Conservation (phyloP, 2,797 vertebrate genomes). For the Sebastes trivittatus region DNA sequence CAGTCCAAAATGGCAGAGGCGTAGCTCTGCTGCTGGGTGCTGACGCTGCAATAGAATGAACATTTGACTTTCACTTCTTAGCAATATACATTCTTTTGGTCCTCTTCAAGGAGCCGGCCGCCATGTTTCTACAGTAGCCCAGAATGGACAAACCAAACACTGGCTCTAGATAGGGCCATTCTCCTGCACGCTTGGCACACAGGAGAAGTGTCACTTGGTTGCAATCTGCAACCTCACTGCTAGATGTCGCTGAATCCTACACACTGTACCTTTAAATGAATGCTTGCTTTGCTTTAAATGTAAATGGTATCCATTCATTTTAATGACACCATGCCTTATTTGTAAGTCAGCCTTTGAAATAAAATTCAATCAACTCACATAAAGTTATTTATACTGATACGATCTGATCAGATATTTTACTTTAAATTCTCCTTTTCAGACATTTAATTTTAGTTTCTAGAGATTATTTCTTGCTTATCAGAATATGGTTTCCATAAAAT, state of each 20-base stretch:
- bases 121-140: background rate
- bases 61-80: too few relatives aligned
- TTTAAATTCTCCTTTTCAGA: background rate
- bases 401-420: background rate
- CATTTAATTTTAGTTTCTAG: background rate
- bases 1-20: accelerated
- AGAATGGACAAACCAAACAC: background rate
- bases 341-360: background rate
- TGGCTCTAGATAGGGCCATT: background rate
- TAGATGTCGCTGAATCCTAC: background rate
- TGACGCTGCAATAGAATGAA: too few relatives aligned
- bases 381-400: background rate
- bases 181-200: background rate
- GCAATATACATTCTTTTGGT: too few relatives aligned
- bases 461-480: background rate
- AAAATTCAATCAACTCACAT: too few relatives aligned
- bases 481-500: background rate
- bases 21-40: too few relatives aligned
- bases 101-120: accelerated
- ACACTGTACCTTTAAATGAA: background rate
- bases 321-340: too few relatives aligned
- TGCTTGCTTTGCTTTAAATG: background rate
- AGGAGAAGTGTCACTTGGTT: background rate
- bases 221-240: background rate
- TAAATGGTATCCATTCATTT: background rate